A percentile compares a stretch with the other conserved stretches of the same genome.
phyloP scores from a whole-genome alignment of 2,888 invertebrate species.

The Catocala nupta region DNA sequence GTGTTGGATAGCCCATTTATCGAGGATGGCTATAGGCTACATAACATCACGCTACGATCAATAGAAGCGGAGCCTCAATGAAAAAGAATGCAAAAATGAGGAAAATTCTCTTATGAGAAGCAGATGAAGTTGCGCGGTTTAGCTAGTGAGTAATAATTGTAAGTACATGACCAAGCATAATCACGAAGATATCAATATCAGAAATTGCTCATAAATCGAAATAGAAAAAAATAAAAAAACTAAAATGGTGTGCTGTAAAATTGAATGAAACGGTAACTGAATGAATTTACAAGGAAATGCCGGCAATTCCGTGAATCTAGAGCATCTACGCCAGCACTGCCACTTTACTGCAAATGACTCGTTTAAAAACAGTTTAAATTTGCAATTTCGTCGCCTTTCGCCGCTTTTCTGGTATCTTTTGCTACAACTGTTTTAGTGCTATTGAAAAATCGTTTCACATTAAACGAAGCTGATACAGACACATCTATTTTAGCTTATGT shows the following conservation, averaged over 20 bases:
- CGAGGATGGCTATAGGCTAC: too few species aligned
- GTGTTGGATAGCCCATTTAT: too few species aligned
- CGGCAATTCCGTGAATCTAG: conserved; percentile 34
- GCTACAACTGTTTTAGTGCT: background rate
- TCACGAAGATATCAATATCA: too few species aligned
- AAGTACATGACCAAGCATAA: too few species aligned
- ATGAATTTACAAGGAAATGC: conserved; percentile 42
- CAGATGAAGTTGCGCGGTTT: too few species aligned
- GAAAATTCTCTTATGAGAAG: too few species aligned
- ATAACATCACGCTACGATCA: too few species aligned
- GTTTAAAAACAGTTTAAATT: conserved; percentile 57
- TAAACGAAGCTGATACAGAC: background rate
- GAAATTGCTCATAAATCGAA: conserved; percentile 1
- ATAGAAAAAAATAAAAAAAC: conserved; percentile 16
- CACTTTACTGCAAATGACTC: conserved; percentile 36
- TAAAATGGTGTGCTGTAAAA: conserved; percentile 14
- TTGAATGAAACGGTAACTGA: conserved; percentile 31
- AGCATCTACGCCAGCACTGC: conserved; percentile 12
- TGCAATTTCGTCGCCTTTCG: conserved; percentile 50
- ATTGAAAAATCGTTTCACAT: background rate
- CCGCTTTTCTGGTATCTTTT: background rate
- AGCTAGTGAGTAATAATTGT: too few species aligned
- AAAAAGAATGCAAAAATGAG: too few species aligned
- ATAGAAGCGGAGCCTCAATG: too few species aligned
- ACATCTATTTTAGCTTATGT: background rate